Evolutionary conservation across 2,113 vertebrate genomes (phyloP).

Genomic region (Corythoichthys intestinalis): DNA sequence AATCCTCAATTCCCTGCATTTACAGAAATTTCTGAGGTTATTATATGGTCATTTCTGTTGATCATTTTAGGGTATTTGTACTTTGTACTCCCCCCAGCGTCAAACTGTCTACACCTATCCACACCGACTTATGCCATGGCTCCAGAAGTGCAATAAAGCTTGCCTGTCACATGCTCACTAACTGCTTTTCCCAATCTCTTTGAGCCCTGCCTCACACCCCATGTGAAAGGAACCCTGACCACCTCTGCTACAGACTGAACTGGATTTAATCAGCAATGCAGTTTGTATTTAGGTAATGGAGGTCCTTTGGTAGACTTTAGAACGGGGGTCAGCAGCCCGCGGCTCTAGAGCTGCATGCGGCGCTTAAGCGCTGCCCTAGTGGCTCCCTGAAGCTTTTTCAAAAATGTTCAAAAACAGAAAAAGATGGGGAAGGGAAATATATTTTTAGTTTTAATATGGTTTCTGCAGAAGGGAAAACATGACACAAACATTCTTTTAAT

Average conservation of each 20-base stretch:
- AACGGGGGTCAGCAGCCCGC: too few relatives aligned
- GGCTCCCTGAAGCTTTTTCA: too few relatives aligned
- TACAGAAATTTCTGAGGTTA: slow-evolving; percentile 2
- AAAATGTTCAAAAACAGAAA: too few relatives aligned
- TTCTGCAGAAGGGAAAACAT: too few relatives aligned
- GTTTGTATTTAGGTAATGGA: neutral
- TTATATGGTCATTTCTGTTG: neutral
- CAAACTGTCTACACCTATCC: slow-evolving; percentile 27
- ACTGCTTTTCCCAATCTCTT: neutral
- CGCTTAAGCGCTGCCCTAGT: too few relatives aligned
- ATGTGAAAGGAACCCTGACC: neutral
- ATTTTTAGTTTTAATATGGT: too few relatives aligned
- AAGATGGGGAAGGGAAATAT: too few relatives aligned
- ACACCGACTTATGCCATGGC: neutral
- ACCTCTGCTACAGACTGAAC: neutral
- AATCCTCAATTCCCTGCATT: neutral
- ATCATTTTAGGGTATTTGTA: slow-evolving; percentile 6
- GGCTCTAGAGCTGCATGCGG: too few relatives aligned
- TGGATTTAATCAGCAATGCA: neutral
- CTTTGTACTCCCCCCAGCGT: slow-evolving; percentile 29
- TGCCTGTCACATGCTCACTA: slow-evolving; percentile 7
- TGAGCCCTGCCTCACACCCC: neutral
- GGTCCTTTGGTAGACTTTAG: slow-evolving; percentile 16
- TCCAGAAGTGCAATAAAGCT: slow-evolving; percentile 16
- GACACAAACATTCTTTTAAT: too few relatives aligned